phyloP scores from a whole-genome alignment of 2,888 invertebrate genomes.

The Caenorhabditis doughertyi region DNA sequence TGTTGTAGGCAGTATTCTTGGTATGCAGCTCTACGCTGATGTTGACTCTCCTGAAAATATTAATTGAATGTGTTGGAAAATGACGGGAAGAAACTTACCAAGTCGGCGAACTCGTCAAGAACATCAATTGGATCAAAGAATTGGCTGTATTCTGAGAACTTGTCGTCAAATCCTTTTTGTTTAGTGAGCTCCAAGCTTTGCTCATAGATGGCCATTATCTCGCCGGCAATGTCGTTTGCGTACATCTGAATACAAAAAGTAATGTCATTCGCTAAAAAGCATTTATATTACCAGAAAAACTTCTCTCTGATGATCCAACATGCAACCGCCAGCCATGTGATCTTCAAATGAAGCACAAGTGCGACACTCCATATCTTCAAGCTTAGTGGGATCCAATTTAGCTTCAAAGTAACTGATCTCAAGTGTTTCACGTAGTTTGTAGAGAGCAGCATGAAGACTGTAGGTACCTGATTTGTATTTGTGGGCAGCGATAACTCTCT shows the following conservation, averaged over 20 bases:
- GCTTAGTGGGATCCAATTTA: background rate
- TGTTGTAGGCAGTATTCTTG: too few species aligned
- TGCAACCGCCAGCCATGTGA: conserved; percentile 3
- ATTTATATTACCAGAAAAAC: background rate
- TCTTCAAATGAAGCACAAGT: background rate
- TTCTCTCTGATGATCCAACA: background rate
- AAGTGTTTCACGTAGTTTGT: background rate
- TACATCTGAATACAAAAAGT: background rate
- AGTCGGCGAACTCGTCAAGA: background rate
- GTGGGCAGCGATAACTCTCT: background rate
- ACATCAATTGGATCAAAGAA: background rate
- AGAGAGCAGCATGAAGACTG: background rate
- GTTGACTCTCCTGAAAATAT: too few species aligned
- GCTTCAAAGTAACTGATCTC: background rate
- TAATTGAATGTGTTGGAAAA: too few species aligned
- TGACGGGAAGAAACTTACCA: background rate
- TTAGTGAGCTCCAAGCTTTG: conserved; percentile 2
- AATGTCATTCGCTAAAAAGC: background rate
- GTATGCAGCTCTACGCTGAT: too few species aligned
- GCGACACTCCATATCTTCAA: background rate
- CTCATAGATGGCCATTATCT: conserved; percentile 13
- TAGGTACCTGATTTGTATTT: background rate
- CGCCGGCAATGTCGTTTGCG: background rate
- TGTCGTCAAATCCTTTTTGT: background rate
- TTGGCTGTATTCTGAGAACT: background rate